These are phyloP conservation scores for Kuschelorhynchus macadamiae DNA, from an alignment of 2,888 invertebrate species.

Conservation along the genomic window DNA sequence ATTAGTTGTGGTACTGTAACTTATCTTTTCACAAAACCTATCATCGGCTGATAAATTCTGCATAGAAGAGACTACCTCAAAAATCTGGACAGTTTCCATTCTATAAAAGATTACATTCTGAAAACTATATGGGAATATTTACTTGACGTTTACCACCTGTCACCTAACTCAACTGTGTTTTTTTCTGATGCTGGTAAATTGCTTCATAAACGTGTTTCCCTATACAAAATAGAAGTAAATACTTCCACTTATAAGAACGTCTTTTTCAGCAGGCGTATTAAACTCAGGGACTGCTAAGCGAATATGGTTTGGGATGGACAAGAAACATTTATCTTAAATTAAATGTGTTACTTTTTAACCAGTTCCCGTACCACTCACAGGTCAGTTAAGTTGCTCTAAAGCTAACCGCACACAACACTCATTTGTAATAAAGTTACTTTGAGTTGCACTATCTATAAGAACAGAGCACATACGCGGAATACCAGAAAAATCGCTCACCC, in stretches of 20 bases:
- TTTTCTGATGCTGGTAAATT: neutral
- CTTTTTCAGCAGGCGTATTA: neutral
- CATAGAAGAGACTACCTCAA: too few species aligned
- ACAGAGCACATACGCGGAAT: slow-evolving; percentile 12
- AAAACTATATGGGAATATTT: too few species aligned
- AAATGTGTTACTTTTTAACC: too few species aligned
- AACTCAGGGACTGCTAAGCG: slow-evolving; percentile 31
- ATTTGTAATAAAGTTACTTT: slow-evolving; percentile 27
- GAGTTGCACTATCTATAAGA: slow-evolving; percentile 24
- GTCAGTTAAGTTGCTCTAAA: too few species aligned
- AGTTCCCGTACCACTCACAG: too few species aligned
- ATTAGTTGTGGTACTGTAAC: too few species aligned
- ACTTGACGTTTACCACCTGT: too few species aligned
- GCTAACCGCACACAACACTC: slow-evolving; percentile 7
- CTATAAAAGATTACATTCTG: too few species aligned
- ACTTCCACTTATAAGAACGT: slow-evolving; percentile 12
- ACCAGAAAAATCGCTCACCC: slow-evolving; percentile 5
- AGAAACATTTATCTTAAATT: too few species aligned
- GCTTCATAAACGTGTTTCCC: slow-evolving; percentile 5
- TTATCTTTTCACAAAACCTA: neutral
- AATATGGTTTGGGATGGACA: neutral
- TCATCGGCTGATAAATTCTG: neutral
- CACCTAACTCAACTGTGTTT: neutral
- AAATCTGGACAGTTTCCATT: too few species aligned
- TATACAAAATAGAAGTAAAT: slow-evolving; percentile 29